These are phyloP conservation scores for Poecilia gillii DNA, from an alignment of 2,797 vertebrate species.

Conservation along the genomic window DNA sequence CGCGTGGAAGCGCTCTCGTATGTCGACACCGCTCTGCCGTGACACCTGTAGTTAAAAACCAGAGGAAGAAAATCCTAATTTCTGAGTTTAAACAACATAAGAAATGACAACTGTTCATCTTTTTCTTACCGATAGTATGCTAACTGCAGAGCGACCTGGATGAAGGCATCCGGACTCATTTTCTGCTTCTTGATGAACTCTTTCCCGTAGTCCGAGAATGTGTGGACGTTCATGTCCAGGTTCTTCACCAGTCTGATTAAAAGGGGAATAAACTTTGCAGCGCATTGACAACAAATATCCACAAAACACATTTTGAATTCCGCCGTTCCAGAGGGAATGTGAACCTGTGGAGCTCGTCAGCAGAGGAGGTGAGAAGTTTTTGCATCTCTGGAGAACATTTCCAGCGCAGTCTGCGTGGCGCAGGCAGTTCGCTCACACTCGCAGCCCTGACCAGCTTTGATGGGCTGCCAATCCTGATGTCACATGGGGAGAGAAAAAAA, in stretches of 20 bases:
- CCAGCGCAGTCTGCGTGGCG: slow-evolving; percentile 92
- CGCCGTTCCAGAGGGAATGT: slow-evolving; percentile 1
- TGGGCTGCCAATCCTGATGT: slow-evolving; percentile 83
- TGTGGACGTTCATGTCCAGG: slow-evolving; percentile 90
- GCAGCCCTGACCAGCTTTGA: slow-evolving; percentile 91
- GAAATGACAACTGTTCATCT: neutral
- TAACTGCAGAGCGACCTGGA: slow-evolving; percentile 94
- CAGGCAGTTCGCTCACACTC: slow-evolving; percentile 92
- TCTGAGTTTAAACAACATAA: neutral
- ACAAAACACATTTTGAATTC: neutral
- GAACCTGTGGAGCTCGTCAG: slow-evolving; percentile 82
- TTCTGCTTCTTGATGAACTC: slow-evolving; percentile 95
- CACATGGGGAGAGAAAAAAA: slow-evolving; percentile 10
- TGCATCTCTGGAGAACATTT: slow-evolving; percentile 92
- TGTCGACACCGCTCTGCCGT: slow-evolving; percentile 85
- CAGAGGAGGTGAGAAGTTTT: slow-evolving; percentile 83
- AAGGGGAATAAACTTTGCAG: neutral
- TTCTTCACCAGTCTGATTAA: slow-evolving; percentile 85
- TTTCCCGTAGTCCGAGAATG: slow-evolving; percentile 90
- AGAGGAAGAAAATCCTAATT: slow-evolving; percentile 4
- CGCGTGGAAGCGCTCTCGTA: slow-evolving; percentile 96
- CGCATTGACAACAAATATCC: neutral
- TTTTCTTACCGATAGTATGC: slow-evolving; percentile 89
- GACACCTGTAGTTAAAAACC: slow-evolving; percentile 53
- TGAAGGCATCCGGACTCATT: slow-evolving; percentile 95